Base-by-base conservation (phyloP, 2,797 vertebrate genomes). In the Miichthys miiuy region DNA sequence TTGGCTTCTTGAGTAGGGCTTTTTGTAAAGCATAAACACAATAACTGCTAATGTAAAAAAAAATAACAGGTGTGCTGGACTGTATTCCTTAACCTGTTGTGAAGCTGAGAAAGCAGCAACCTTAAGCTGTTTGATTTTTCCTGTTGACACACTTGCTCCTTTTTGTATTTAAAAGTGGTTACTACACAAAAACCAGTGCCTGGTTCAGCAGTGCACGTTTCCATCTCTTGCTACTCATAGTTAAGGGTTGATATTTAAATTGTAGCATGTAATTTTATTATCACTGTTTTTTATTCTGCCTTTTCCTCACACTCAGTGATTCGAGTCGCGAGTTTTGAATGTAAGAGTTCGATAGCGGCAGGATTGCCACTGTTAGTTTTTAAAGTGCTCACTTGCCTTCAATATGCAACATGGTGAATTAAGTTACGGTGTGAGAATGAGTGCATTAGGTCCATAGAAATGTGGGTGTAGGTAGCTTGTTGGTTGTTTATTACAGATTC, bases 241-340 rank as follows among this genome's bases (percentile, higher is more conserved):
- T 55, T 11, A 61, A 68, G 12, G 51, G 44, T 76, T 63, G 44
- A 68, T 54, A 27, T 69, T 80, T 66, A 46, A 50, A 56, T 41
- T 42, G 3, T 12, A 69, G 75, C 21, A 69, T 82, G 71, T 77
- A 50, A 70, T 68, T 66, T 14, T 50, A 63, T 70, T 65, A 58
- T 72, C 48, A 64, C 41, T 86, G 72, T 83, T 71, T 71, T 63
- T 54, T 12, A 77, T 83, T 79, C 72, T 88, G 64, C 77, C 78
- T 80, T 73, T 52, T 85, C 71, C 66, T 80, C 42, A 69, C 77
- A 64, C 38, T 61, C 56, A 30, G 58, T 50, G 48, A 66, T 70
- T 34, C 30, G 30, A 34, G 66, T 66, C 42, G 76, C 14, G 30
- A 11, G 18, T 81, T 67, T 68, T 76, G 6, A 75, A 41, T 55